These are phyloP conservation scores for Alectura lathami DNA, from an alignment of 2,113 vertebrate species.

Conservation along the genomic window DNA sequence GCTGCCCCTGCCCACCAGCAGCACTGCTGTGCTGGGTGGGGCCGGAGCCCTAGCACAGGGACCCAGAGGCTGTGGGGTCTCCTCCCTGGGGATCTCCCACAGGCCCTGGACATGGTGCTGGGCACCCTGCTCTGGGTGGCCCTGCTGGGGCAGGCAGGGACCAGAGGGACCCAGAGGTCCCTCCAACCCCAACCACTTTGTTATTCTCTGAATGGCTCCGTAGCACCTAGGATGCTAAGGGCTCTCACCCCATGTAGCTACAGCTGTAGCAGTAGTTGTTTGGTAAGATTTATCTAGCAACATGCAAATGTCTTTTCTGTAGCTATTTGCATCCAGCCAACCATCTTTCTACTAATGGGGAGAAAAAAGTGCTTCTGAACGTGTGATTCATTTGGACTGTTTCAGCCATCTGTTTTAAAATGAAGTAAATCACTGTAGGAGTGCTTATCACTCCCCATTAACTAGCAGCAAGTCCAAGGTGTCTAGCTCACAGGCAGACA, in stretches of 20 bases:
- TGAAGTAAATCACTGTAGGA: background rate
- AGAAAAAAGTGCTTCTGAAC: background rate
- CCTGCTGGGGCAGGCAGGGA: background rate
- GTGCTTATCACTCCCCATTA: background rate
- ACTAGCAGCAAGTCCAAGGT: background rate
- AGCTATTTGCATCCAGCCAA: background rate
- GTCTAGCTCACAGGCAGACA: background rate
- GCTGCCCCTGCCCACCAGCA: no score
- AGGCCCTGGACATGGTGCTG: background rate
- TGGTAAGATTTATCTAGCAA: background rate
- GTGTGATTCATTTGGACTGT: background rate
- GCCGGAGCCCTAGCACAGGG: background rate
- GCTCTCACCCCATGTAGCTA: background rate
- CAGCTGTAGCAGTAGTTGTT: background rate
- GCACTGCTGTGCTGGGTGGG: no score
- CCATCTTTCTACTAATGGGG: background rate
- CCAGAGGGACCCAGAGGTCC: background rate
- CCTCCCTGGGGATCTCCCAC: background rate
- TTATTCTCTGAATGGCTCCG: background rate
- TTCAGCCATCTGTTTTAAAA: background rate
- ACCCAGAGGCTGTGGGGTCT: background rate
- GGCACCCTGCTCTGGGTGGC: background rate
- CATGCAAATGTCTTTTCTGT: background rate
- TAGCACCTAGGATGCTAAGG: background rate
- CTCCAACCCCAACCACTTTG: background rate